phyloP scores from a whole-genome alignment of 2,797 vertebrate genomes.

The Gymnothorax javanicus region DNA sequence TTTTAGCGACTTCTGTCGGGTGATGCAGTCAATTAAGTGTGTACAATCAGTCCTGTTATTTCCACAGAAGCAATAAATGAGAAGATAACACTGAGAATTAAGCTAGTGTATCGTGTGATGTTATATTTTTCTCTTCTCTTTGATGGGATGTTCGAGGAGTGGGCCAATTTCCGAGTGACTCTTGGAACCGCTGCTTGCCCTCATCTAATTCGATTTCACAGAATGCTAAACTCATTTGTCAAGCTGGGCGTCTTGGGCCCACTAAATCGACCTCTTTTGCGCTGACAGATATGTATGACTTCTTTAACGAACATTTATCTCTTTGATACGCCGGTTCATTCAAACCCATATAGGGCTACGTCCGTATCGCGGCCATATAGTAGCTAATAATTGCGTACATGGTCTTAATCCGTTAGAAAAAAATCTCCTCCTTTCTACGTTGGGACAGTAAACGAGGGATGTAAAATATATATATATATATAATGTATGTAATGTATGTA shows the following conservation, averaged over 20 bases:
- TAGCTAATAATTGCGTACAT: not conserved
- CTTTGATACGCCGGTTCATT: not conserved
- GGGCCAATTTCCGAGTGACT: not conserved
- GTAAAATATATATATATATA: not conserved
- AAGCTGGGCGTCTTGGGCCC: not conserved
- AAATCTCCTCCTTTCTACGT: not conserved
- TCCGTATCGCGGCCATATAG: not conserved
- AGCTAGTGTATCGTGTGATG: not conserved
- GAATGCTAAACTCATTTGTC: not conserved
- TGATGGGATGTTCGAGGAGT: not conserved
- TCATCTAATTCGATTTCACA: not conserved
- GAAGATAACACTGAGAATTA: not conserved
- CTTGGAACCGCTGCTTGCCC: not conserved
- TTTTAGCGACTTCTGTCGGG: not conserved
- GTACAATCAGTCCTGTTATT: not conserved
- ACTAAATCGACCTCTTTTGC: not conserved
- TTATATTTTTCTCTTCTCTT: not conserved
- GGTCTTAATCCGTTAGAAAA: not conserved
- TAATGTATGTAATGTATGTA: not conserved
- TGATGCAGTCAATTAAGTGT: not conserved
- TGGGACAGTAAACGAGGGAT: not conserved
- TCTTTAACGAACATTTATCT: not conserved
- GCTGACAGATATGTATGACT: not conserved
- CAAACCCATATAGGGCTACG: not conserved
- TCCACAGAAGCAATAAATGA: not conserved